Percentiles rank a stretch among this genome's conserved stretches.
phyloP scores from a whole-genome alignment of 2,888 invertebrate species.

The Lepas anatifera region DNA sequence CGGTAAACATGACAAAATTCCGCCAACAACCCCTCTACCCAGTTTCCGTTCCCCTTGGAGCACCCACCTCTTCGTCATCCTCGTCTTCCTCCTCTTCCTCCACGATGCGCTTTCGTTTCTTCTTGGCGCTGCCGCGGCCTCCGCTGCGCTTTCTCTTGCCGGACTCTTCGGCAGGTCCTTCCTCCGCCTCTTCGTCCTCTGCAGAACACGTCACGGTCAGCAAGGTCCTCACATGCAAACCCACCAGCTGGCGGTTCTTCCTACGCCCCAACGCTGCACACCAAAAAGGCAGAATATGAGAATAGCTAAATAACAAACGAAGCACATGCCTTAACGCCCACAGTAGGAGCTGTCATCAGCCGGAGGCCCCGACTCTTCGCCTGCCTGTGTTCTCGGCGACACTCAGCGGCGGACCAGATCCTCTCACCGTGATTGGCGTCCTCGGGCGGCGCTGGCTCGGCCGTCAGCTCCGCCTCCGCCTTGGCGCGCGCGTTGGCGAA shows the following conservation, averaged over 20 bases:
- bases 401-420: no score
- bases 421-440: background rate
- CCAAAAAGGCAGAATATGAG: no score
- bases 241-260: no score
- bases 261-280: no score
- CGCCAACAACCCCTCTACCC: no score
- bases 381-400: no score
- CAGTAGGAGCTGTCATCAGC: no score
- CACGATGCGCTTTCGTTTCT: background rate
- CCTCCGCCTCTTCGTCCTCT: background rate
- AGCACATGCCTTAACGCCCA: no score
- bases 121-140: background rate
- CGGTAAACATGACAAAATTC: no score
- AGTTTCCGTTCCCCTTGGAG: no score
- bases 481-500: conserved; percentile 39
- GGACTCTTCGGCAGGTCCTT: background rate
- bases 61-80: background rate
- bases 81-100: background rate
- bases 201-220: background rate
- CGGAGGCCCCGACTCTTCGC: no score
- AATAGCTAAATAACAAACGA: no score
- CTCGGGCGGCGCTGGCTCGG: background rate
- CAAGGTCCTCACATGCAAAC: background rate
- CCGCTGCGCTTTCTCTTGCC: background rate
- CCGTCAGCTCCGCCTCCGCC: conserved; percentile 29